Base-by-base conservation (phyloP, 2,113 vertebrate genomes). In the Fulica atra region DNA sequence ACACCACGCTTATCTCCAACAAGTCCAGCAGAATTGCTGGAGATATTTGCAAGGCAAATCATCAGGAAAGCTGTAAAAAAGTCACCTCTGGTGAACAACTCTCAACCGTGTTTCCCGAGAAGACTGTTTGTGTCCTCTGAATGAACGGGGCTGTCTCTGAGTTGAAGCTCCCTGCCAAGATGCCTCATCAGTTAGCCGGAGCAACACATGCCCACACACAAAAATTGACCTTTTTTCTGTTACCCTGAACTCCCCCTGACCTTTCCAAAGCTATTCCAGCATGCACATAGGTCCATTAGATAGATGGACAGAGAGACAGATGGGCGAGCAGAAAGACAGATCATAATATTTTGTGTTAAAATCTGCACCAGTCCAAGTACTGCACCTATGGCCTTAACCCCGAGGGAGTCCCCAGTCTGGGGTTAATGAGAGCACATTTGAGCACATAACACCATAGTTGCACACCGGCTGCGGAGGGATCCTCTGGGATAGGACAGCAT, bases 181-280 rank as follows among this genome's bases (percentile, higher is more conserved):
- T 15, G 63, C 96, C 95, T 97, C 97, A 86, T 97, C 93, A 81
- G 91, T 86, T 91, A 80, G 88, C 88, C 57, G 95, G 73, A 96
- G 95, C 59, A 79, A 81, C 26, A 46, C 77, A 73, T 21, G 56
- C 64, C 44, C 12, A 11, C 63, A 78, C 38, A 90, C 72, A 71
- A 71, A 93, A 86, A 71, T 4, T 59, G 96, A 96, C 93, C 87
- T 95, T 93, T 94, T 84, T 93, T 81, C 92, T 86, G 91, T 91
- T 91, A 95, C 95, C 71, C 70, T 98, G 97, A 98, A 98, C 98
- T 98, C 92, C 90, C 87, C 66, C 74, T 98, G 97, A 97, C 97
- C 97, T 95, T 86, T 83, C 68, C 66, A 42, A 60, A 95, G 88
- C 88, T 92, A 81, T 72, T 95, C 70, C 95, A 90, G 81, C 88